Evolutionary conservation across 2,888 invertebrate species (phyloP), one percentile per base, ranked within the genome.

Genomic region (Leistus spinibarbis): DNA sequence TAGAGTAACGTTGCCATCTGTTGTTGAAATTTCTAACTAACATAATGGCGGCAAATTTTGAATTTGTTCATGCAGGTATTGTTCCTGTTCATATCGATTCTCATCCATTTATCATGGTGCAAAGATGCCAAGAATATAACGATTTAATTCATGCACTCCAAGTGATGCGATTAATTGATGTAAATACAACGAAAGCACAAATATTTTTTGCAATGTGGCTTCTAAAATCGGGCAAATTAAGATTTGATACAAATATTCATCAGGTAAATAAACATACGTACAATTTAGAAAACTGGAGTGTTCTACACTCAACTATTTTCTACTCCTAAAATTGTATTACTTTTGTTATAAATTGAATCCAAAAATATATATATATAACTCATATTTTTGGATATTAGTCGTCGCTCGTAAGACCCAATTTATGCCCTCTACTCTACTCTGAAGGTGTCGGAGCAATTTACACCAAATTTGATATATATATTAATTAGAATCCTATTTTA

Each of bases 151-250:
- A 91, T 80, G 93, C 93, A 0, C 88, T 94, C 0, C 89, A 89
- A 70, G 88, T 91, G 74, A 89, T 95, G 84, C 89, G 90, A 77
- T 87, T 91, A 69, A 87, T 91, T 0, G 90, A 92, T 67, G 87
- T 88, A 75, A 88, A 88, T 19, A 91, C 91, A 0, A 89, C 92
- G 0, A 90, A 91, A 78, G 88, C 91, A 76, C 88, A 91, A 81
- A 86, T 92, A n/a, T 88, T 94, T 79, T 86, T 94, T 66, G 89
- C 91, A 22, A 94, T 96, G 93, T 96, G 93, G 92, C 85, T 95
- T 19, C 82, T 97, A 40, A 93, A 95, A 82, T 91, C 90, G 74
- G 93, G 93, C 77, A 88, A 89, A 79, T 85, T 91, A 17, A 88
- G 88, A 77, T 85, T 87, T 75, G 86, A 88, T 78, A 85, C 86